These are phyloP conservation scores for Dorcus parallelipipedus DNA, from an alignment of 2,888 invertebrate species.

Conservation along the genomic window DNA sequence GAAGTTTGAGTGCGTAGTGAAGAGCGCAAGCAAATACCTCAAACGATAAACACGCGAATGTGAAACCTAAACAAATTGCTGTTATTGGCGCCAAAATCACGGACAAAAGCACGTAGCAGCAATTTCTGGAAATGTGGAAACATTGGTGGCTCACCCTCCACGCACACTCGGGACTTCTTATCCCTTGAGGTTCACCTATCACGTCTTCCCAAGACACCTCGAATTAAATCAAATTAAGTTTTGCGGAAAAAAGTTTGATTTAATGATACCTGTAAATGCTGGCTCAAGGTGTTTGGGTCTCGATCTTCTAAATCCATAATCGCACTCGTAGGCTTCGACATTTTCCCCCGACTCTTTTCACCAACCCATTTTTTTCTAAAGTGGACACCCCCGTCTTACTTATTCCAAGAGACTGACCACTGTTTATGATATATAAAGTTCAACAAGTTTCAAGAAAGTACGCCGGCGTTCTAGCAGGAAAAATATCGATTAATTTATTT, in stretches of 20 bases:
- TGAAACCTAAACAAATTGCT: slow-evolving; percentile 63
- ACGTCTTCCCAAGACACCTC: slow-evolving; percentile 71
- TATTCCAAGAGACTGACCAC: slow-evolving; percentile 4
- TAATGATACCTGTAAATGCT: slow-evolving; percentile 63
- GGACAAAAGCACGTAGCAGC: slow-evolving; percentile 67
- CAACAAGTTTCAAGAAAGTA: slow-evolving; percentile 26
- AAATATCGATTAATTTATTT: slow-evolving; percentile 24
- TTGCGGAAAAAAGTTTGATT: background rate
- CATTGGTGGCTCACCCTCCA: slow-evolving; percentile 66
- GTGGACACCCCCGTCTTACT: background rate
- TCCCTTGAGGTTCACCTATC: slow-evolving; percentile 68
- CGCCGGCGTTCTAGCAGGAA: slow-evolving; percentile 27
- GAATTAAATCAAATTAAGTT: background rate
- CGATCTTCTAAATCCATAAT: slow-evolving; percentile 61
- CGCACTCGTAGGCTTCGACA: slow-evolving; percentile 49
- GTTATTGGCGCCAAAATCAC: slow-evolving; percentile 66
- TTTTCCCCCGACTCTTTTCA: slow-evolving; percentile 5
- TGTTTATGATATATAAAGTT: slow-evolving; percentile 9
- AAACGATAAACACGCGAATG: slow-evolving; percentile 69
- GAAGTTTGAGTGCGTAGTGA: background rate
- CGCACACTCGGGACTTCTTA: slow-evolving; percentile 66
- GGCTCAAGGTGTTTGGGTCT: slow-evolving; percentile 68
- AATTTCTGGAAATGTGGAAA: slow-evolving; percentile 62
- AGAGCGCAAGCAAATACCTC: slow-evolving; percentile 50
- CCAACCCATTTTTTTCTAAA: background rate